A percentile compares a stretch with the other conserved stretches of the same genome.
phyloP scores from a whole-genome alignment of 1,140 invertebrate species.

The Epicauta chinensis region DNA sequence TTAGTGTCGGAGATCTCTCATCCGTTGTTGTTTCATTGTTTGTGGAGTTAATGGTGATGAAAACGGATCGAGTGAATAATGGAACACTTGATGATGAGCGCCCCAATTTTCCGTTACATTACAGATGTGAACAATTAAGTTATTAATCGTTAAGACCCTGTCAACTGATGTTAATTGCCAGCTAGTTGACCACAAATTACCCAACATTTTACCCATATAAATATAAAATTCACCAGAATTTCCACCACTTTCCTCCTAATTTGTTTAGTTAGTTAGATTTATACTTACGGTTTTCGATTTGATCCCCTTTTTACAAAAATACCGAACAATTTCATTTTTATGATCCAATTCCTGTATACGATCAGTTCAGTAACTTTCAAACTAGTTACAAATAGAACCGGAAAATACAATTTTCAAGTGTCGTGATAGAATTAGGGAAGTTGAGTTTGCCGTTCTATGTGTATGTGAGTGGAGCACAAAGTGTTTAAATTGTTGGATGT shows the following conservation, averaged over 20 bases:
- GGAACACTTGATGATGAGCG: conserved; percentile 3
- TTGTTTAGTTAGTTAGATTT: no score
- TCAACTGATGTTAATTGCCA: conserved; percentile 7
- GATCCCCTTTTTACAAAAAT: not conserved
- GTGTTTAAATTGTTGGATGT: no score
- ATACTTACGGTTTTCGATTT: not conserved
- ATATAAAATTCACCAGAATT: not conserved
- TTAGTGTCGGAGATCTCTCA: no score
- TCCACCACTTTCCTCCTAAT: not conserved
- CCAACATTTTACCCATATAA: not conserved
- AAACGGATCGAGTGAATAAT: conserved; percentile 10
- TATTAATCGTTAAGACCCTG: conserved; percentile 8
- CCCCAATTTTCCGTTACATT: conserved; percentile 7
- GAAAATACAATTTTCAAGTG: no score
- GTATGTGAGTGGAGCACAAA: no score
- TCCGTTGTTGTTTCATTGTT: conserved; percentile 1
- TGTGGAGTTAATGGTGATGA: not conserved
- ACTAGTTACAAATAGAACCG: no score
- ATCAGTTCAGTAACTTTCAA: no score
- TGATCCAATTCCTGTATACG: no score
- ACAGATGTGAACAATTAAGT: not conserved
- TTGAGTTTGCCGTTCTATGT: no score
- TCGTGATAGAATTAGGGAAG: no score
- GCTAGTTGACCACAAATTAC: conserved; percentile 10
- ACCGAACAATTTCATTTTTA: no score